Percentiles rank a stretch among this genome's conserved stretches.
phyloP scores from a whole-genome alignment of 2,888 invertebrate genomes.

The Heliconius sara region DNA sequence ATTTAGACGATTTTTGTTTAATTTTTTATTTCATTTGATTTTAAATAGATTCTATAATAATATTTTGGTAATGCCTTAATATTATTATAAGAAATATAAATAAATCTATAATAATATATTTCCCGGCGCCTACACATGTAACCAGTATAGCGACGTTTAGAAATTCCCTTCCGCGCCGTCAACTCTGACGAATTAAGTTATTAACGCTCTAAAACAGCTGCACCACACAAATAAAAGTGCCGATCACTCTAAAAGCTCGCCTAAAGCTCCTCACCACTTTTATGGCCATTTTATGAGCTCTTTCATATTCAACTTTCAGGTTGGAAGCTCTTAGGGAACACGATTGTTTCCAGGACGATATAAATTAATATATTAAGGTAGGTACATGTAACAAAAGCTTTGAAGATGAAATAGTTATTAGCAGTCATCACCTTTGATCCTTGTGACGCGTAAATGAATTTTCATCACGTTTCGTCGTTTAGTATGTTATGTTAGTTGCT shows the following conservation, averaged over 20 bases:
- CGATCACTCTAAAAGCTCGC: slow-evolving; percentile 69
- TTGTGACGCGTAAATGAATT: slow-evolving; percentile 55
- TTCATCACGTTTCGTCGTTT: slow-evolving; percentile 63
- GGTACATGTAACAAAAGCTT: slow-evolving; percentile 69
- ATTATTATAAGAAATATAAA: background rate
- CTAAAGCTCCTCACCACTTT: slow-evolving; percentile 69
- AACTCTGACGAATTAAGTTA: slow-evolving; percentile 83
- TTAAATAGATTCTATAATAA: too few species aligned
- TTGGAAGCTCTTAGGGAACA: slow-evolving; percentile 52
- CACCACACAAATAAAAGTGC: slow-evolving; percentile 81
- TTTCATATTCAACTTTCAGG: slow-evolving; percentile 79
- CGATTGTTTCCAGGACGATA: slow-evolving; percentile 78
- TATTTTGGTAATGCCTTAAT: too few species aligned
- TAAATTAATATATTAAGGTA: slow-evolving; percentile 70
- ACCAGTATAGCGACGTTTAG: slow-evolving; percentile 57
- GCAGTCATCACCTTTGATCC: slow-evolving; percentile 71
- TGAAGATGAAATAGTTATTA: slow-evolving; percentile 66
- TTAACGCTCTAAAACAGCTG: slow-evolving; percentile 81
- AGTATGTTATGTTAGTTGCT: slow-evolving; percentile 50
- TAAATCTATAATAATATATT: slow-evolving; percentile 43
- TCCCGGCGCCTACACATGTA: slow-evolving; percentile 73
- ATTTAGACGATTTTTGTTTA: background rate
- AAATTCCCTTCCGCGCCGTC: slow-evolving; percentile 76
- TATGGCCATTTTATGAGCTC: slow-evolving; percentile 78
- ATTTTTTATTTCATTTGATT: background rate